Percentiles rank a stretch among this genome's conserved stretches.
These are phyloP conservation scores for Patella vulgata DNA, from an alignment of 1,140 invertebrate genomes.

Conservation along the genomic window DNA sequence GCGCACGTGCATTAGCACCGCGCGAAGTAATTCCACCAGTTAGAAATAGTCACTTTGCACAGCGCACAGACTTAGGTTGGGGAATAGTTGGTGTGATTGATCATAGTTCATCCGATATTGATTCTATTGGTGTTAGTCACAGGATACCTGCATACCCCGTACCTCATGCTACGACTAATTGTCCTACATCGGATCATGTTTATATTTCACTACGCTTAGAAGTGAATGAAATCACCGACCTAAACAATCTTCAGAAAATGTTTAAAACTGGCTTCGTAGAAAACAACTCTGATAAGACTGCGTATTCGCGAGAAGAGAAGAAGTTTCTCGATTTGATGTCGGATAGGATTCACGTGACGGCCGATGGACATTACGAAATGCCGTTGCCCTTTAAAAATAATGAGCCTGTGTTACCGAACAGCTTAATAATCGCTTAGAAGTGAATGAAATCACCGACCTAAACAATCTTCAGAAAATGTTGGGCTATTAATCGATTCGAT, in stretches of 20 bases:
- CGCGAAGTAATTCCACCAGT: too few relatives aligned
- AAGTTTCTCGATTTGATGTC: slow-evolving; percentile 12
- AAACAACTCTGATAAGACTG: background rate
- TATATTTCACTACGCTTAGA: too few relatives aligned
- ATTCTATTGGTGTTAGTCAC: too few relatives aligned
- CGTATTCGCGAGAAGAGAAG: slow-evolving; percentile 19
- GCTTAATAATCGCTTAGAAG: slow-evolving; percentile 7
- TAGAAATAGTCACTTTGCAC: background rate
- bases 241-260: slow-evolving; percentile 2
- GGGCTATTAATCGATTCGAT: slow-evolving; percentile 7
- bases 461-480: too few relatives aligned
- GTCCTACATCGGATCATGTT: too few relatives aligned
- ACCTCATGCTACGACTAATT: too few relatives aligned
- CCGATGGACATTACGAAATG: slow-evolving; percentile 34
- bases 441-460: too few relatives aligned
- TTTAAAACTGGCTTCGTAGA: slow-evolving; percentile 24
- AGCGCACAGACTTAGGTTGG: background rate
- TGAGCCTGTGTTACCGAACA: slow-evolving; percentile 10
- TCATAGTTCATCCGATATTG: too few relatives aligned
- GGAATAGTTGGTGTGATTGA: background rate
- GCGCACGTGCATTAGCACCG: background rate
- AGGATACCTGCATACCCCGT: too few relatives aligned
- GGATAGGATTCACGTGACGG: slow-evolving; percentile 1
- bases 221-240: too few relatives aligned
- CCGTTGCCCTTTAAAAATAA: slow-evolving; percentile 16